Evolutionary conservation across 2,113 vertebrate species (phyloP).

Genomic region (Emydura subglobosa): DNA sequence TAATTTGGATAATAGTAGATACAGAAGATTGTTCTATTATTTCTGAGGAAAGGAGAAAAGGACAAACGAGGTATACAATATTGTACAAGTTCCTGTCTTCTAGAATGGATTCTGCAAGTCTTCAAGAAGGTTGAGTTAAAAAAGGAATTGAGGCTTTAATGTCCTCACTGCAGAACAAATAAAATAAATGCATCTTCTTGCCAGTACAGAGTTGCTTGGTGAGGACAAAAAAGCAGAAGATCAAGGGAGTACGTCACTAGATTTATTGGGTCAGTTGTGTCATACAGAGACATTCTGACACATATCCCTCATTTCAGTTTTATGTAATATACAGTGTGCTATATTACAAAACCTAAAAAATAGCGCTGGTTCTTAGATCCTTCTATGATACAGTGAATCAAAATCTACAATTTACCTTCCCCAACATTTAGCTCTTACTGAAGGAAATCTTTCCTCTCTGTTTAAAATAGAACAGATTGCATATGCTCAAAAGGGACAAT

Average conservation of each 20-base stretch:
- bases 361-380: neutral
- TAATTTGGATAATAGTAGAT: neutral
- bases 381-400: neutral
- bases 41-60: constrained; percentile 21
- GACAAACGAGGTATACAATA: neutral
- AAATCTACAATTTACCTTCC: constrained; percentile 3
- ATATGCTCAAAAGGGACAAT: constrained; percentile 52
- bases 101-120: constrained; percentile 8
- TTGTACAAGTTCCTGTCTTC: neutral
- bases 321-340: neutral
- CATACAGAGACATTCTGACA: neutral
- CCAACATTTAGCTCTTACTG: constrained; percentile 20
- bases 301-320: neutral
- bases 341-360: neutral
- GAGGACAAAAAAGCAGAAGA: neutral
- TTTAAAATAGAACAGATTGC: constrained; percentile 65
- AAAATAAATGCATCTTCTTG: neutral
- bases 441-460: constrained; percentile 63
- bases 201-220: neutral
- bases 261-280: neutral
- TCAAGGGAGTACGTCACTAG: neutral
- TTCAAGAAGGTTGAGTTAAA: constrained; percentile 9
- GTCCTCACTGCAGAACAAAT: neutral
- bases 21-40: constrained; percentile 7
- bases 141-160: neutral